Evolutionary conservation across 2,797 vertebrate genomes (phyloP), one percentile per base, ranked within the genome.

Genomic region (Manis crassicaudata): DNA sequence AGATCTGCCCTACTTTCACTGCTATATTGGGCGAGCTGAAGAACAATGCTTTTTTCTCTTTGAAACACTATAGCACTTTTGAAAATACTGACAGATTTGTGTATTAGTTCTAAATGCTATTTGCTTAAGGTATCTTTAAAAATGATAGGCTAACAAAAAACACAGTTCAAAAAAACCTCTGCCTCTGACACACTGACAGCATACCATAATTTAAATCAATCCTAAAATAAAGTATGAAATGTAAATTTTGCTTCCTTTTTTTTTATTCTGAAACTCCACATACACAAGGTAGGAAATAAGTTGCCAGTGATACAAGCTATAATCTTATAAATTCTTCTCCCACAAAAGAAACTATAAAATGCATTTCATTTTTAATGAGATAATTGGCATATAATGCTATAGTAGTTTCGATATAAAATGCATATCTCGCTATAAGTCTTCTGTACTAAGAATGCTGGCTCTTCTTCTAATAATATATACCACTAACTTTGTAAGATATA

Each of bases 141-240:
- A 94, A 81, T 81, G 95, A 96, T 56, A 97, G 46, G 82, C 72
- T 82, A 92, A 92, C 32, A 83, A 97, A 82, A 95, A 95, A 2
- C 10, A 72, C 20, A 70, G 68, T 50, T 73, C 90, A 83, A 43
- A 97, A 97, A 79, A 95, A 93, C 77, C 18, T 60, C 56, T 43
- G 75, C 77, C 18, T 60, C 56, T 43, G 75, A 97, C 96, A 97
- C 6, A 13, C 11, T 92, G 81, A 95, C 65, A 81, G 75, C 2
- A 18, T 92, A 97, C 96, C 79, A 77, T 73, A 96, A 97, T 98
- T 98, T 97, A 93, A 97, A 95, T 95, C 90, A 92, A 91, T 95
- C 52, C 60, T 32, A 92, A 96, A 98, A 97, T 92, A 96, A 98
- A 97, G 97, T 37, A 98, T 82, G 67, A 95, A 98, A 97, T 97